Conservation (phyloP, 2,113 vertebrate species). For the Phalacrocorax brasilianus region DNA sequence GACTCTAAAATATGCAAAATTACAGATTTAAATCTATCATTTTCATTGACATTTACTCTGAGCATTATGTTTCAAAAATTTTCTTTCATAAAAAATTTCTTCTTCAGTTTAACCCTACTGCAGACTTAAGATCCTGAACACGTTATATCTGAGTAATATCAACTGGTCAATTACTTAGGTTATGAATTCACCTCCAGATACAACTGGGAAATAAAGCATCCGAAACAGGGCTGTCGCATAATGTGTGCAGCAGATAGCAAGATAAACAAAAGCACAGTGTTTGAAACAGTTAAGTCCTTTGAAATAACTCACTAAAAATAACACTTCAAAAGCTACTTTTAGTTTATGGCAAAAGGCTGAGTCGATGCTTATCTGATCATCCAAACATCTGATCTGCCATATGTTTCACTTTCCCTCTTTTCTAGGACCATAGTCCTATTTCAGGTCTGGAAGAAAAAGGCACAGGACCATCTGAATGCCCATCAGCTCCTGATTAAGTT, state of each 20-base stretch:
- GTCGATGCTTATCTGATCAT: slow-evolving; percentile 1
- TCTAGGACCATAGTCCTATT: not conserved
- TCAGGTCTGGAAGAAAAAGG: not conserved
- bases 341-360: slow-evolving; percentile 14
- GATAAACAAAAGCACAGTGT: not conserved
- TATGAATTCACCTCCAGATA: not conserved
- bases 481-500: not conserved
- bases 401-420: not conserved
- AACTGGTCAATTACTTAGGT: not conserved
- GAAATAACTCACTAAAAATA: slow-evolving; percentile 32
- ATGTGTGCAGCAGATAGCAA: not conserved
- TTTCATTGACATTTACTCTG: not conserved
- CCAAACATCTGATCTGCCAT: slow-evolving; percentile 5
- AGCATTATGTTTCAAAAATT: not conserved
- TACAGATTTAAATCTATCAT: not conserved
- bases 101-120: not conserved
- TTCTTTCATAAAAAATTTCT: not conserved
- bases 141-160: not conserved
- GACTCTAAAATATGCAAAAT: not conserved
- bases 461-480: not conserved
- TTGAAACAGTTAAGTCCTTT: slow-evolving; percentile 1
- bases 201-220: not conserved
- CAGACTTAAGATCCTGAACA: not conserved
- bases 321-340: slow-evolving; percentile 20
- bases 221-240: not conserved